These are phyloP conservation scores for Sussaba pulchella DNA, from an alignment of 2,888 invertebrate species.

Conservation along the genomic window DNA sequence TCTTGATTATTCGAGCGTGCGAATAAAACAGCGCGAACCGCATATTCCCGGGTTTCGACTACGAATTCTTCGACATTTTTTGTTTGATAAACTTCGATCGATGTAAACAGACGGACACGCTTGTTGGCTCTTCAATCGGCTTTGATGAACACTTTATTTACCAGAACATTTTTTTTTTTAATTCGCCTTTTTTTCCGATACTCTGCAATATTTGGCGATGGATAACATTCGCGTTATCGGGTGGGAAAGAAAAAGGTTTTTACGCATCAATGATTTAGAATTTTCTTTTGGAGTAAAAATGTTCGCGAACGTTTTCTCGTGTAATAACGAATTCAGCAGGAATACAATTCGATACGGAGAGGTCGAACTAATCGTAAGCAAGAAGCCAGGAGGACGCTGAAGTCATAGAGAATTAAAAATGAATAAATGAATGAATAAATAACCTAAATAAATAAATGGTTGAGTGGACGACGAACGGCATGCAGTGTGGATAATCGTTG, in stretches of 20 bases:
- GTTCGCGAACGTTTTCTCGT: conserved; percentile 38
- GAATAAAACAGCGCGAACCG: conserved; percentile 35
- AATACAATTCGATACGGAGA: conserved; percentile 61
- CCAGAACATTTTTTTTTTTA: too few relatives aligned
- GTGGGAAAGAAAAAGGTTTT: too few relatives aligned
- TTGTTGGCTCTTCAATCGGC: background rate
- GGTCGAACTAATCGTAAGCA: background rate
- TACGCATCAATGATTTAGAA: too few relatives aligned
- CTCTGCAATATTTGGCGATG: too few relatives aligned
- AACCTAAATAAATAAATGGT: too few relatives aligned
- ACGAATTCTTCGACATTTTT: conserved; percentile 8
- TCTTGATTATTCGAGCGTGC: conserved; percentile 39
- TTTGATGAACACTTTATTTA: background rate
- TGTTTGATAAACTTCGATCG: background rate
- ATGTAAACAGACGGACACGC: background rate
- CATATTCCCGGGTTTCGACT: background rate
- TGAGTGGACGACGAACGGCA: conserved; percentile 7
- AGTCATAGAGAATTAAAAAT: conserved; percentile 31
- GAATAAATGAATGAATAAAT: conserved; percentile 20
- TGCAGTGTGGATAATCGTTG: conserved; percentile 63
- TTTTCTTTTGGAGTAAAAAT: too few relatives aligned
- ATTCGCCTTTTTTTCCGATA: too few relatives aligned
- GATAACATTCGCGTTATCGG: too few relatives aligned
- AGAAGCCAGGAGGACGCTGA: conserved; percentile 28
- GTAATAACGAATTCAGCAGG: conserved; percentile 63